Conservation (phyloP, 23 tunicate genomes). For the Aplidium turbinatum region DNA sequence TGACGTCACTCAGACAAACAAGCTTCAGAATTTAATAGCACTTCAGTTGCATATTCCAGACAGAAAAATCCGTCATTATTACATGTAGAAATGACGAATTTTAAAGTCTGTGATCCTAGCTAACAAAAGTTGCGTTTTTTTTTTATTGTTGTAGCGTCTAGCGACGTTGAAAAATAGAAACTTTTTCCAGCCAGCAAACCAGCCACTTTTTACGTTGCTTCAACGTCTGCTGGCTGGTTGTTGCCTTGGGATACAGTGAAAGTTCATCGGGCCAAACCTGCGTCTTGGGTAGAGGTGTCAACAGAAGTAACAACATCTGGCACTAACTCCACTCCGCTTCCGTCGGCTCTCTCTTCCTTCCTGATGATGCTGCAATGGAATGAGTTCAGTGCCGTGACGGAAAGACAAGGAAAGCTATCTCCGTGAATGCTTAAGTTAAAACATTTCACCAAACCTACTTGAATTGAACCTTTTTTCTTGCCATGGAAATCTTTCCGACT, state of each 20-base stretch:
- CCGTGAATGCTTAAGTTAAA: neutral
- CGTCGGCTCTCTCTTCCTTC: conserved; percentile 65
- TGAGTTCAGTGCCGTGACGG: neutral
- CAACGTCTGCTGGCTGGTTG: too few relatives aligned
- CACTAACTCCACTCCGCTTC: conserved; percentile 65
- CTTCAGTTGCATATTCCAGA: too few relatives aligned
- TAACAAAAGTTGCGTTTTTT: neutral
- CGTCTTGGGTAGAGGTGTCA: neutral
- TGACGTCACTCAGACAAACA: too few relatives aligned
- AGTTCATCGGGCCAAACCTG: conserved; percentile 1
- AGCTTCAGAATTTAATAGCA: too few relatives aligned
- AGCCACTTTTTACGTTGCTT: too few relatives aligned
- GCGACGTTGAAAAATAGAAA: too few relatives aligned
- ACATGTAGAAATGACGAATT: too few relatives aligned
- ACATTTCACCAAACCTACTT: conserved; percentile 28
- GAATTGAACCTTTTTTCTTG: conserved; percentile 52
- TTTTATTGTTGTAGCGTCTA: too few relatives aligned
- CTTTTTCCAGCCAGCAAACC: too few relatives aligned
- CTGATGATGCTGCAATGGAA: conserved; percentile 38
- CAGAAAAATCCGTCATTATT: too few relatives aligned
- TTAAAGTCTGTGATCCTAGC: too few relatives aligned
- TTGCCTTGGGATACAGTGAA: too few relatives aligned
- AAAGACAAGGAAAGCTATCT: neutral
- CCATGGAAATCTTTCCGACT: neutral
- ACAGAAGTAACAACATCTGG: conserved; percentile 44